These are phyloP conservation scores for Plagiodera versicolora DNA, from an alignment of 2,888 invertebrate genomes.

Conservation along the genomic window DNA sequence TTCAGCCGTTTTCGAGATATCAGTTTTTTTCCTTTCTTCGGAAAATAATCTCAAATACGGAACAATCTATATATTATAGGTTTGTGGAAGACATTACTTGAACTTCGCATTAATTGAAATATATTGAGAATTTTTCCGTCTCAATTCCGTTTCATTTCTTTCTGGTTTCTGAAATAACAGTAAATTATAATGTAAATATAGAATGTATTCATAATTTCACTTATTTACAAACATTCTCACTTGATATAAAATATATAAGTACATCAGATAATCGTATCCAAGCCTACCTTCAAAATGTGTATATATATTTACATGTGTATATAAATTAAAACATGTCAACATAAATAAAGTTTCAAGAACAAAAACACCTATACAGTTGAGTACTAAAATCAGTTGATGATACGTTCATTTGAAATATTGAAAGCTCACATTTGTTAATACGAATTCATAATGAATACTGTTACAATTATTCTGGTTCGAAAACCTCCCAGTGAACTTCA, in stretches of 20 bases:
- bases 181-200: slow-evolving; percentile 18
- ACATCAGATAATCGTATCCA: slow-evolving; percentile 9
- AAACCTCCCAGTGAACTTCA: too few species aligned
- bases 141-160: too few species aligned
- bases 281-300: slow-evolving; percentile 28
- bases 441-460: not conserved
- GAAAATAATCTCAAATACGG: too few species aligned
- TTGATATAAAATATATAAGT: slow-evolving; percentile 26
- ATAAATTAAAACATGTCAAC: slow-evolving; percentile 27
- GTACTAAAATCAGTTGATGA: slow-evolving; percentile 16
- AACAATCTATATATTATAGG: too few species aligned
- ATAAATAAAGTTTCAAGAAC: slow-evolving; percentile 27
- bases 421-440: slow-evolving; percentile 8
- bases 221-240: slow-evolving; percentile 32
- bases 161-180: not conserved
- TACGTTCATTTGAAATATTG: slow-evolving; percentile 12
- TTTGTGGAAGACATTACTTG: too few species aligned
- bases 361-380: slow-evolving; percentile 25
- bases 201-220: slow-evolving; percentile 31
- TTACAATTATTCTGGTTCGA: not conserved
- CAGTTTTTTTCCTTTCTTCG: too few species aligned
- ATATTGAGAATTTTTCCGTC: too few species aligned
- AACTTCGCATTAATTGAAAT: too few species aligned
- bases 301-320: slow-evolving; percentile 33
- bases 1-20: too few species aligned